Base-by-base conservation (phyloP, 2,113 vertebrate genomes). In the Phalacrocorax pelagicus region DNA sequence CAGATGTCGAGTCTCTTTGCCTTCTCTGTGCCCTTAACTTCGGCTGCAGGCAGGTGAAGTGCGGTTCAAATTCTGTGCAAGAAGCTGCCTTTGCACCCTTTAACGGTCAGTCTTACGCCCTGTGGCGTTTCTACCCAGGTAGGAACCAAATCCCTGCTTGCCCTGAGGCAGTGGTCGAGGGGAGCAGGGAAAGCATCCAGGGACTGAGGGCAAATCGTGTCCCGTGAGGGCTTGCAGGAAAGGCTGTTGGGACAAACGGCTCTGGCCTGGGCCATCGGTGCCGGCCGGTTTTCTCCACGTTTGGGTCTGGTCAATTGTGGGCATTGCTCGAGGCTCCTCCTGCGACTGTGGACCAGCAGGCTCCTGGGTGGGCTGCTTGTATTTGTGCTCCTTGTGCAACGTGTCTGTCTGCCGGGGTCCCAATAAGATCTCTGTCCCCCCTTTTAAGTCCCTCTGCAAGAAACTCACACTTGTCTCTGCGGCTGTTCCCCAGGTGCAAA, bases 281-380 rank as follows among this genome's bases (percentile, higher is more conserved):
- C 34, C 1, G 6, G 5, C 40, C 36, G 15, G 8, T 78, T 67
- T 69, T 10, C 36, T 40, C 34, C 1, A 0, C 7, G 3, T 42
- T 61, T 20, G 18, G 27, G 13, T 57, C n/a, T 51, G 47, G 70
- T 22, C 2, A 2, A 30, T 14, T 3, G 4, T 4, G 20, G 30
- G 75, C 58, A 86, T 49, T 81, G 63, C 75, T 51, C 29, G 38
- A n/a, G 57, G 40, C 32, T 80, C n/a, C 36, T 65, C 18, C 49
- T 11, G 11, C 8, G 9, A 63, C 44, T 11, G 15, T 13, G 49
- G 59, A 16, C 11, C 67, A 13, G 30, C 24, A 14, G 29, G 32
- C 55, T 61, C 18, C 44, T 8, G 49, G 21, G 29, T 36, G 69
- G 51, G 15, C 30, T 23, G 14, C 30, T 40, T 24, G 38, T 15